phyloP scores from a whole-genome alignment of 2,113 vertebrate genomes.

The Oryzias celebensis region DNA sequence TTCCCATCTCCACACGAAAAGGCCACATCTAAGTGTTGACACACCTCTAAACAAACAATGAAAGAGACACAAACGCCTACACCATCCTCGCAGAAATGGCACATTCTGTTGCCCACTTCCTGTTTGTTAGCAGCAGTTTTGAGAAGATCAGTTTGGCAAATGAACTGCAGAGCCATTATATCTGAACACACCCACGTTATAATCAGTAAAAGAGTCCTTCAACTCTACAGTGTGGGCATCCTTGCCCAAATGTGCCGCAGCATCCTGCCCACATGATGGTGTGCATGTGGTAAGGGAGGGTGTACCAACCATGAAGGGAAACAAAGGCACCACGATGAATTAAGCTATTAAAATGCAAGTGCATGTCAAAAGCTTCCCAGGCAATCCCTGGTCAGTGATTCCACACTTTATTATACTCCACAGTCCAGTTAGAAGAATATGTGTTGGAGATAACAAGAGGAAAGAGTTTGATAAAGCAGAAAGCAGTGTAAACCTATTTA shows the following conservation, averaged over 20 bases:
- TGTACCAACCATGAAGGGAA: constrained; percentile 44
- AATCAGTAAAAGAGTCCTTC: background rate
- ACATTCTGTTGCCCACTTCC: background rate
- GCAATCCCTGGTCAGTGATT: constrained; percentile 19
- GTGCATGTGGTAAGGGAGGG: constrained; percentile 40
- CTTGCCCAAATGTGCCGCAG: constrained; percentile 11
- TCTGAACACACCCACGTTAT: constrained; percentile 34
- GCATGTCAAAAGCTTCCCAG: constrained; percentile 26
- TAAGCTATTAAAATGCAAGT: constrained; percentile 51
- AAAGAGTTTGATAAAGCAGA: constrained; percentile 5
- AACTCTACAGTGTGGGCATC: constrained; percentile 37
- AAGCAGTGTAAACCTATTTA: background rate
- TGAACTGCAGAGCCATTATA: background rate
- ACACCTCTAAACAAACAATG: constrained; percentile 10
- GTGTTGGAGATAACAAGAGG: constrained; percentile 27
- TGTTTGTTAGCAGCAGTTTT: constrained; percentile 17
- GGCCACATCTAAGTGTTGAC: constrained; percentile 33
- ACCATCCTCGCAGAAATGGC: background rate
- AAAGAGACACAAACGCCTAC: constrained; percentile 9
- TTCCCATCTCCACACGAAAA: constrained; percentile 2
- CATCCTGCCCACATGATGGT: constrained; percentile 6
- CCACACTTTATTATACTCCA: constrained; percentile 31
- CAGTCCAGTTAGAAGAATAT: constrained; percentile 39
- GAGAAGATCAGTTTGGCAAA: constrained; percentile 10
- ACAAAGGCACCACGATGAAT: constrained; percentile 42